Conservation (phyloP, 53 echinoderm and acorn worm species). For the Holothuria scabra region DNA sequence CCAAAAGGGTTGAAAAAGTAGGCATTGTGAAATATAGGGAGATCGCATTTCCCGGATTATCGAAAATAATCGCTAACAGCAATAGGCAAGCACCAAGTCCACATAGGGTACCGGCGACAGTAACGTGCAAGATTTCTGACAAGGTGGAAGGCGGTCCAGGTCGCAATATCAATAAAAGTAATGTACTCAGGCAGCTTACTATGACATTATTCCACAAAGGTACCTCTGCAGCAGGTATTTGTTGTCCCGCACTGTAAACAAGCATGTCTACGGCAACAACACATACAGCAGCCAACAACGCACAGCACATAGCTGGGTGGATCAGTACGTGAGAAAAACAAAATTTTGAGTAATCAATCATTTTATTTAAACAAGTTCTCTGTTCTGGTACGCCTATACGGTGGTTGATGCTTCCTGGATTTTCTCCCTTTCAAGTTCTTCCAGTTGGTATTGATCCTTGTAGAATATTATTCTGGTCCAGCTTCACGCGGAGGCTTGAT, state of each 20-base stretch:
- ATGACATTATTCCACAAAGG: neutral
- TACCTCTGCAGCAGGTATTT: neutral
- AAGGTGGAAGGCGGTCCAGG: neutral
- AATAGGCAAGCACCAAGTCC: neutral
- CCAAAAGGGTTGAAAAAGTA: neutral
- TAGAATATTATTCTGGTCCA: too few species aligned
- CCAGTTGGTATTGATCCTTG: too few species aligned
- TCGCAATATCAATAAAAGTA: neutral
- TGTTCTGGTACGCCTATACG: too few species aligned
- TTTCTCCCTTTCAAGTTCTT: too few species aligned
- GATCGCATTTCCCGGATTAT: constrained; percentile 11
- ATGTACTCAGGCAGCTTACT: neutral
- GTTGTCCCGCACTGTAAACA: neutral
- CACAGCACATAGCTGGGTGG: neutral
- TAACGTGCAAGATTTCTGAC: neutral
- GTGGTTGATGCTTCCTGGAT: too few species aligned
- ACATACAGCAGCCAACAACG: neutral
- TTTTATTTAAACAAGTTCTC: too few species aligned
- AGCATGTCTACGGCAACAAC: neutral
- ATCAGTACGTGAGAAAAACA: neutral
- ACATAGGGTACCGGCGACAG: neutral
- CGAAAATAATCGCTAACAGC: constrained; percentile 3
- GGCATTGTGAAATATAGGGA: constrained; percentile 12
- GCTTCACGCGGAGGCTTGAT: too few species aligned
- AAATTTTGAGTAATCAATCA: too few species aligned